Evolutionary conservation across 1,140 invertebrate genomes (phyloP), one percentile per base, ranked within the genome.

Genomic region (Himalopsyche phryganea): DNA sequence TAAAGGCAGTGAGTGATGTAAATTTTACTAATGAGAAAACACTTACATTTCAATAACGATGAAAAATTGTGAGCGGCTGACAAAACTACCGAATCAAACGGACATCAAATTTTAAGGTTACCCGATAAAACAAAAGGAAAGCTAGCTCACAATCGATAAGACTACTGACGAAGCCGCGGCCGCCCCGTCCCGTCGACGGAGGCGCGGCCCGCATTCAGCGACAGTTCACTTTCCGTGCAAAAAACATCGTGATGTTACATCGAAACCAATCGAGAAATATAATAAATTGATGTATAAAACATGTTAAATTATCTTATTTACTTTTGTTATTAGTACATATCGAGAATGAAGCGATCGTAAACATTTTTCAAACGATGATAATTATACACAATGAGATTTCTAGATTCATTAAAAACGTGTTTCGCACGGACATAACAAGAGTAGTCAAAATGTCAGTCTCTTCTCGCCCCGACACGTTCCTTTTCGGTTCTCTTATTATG

Each of bases 1-100:
- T 56, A 63, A 63, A 64, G 62, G 62, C 62, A 64, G 62, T 64
- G 62, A 64, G 62, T 64, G 62, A 64, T 60, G 50, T 60, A 52
- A 53, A 57, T 60, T 54, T 64, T 60, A 63, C 62, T 64, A 60
- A 60, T 60, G 51, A 58, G 44, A 64, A 64, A 64, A 55, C 60
- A 60, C 46, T 60, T 60, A 60, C 42, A 58, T 47, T 48, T 54
- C 50, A 33, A 60, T 60, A 54, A 53, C 50, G 38, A 52, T 53
- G 44, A 53, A 60, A 49, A 49, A 47, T 53, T 54, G 50, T 54
- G 58, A 58, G 57, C 54, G 54, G 47, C 54, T 46, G 47, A 57
- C 54, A 44, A 57, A 49, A 20, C 50, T 46, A 51, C 19, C 42
- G 35, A 60, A 41, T 40, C 46, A 45, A 52, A 60, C 51, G 53